These are phyloP conservation scores for Protophormia terraenovae DNA, from an alignment of 2,888 invertebrate genomes.

Conservation along the genomic window DNA sequence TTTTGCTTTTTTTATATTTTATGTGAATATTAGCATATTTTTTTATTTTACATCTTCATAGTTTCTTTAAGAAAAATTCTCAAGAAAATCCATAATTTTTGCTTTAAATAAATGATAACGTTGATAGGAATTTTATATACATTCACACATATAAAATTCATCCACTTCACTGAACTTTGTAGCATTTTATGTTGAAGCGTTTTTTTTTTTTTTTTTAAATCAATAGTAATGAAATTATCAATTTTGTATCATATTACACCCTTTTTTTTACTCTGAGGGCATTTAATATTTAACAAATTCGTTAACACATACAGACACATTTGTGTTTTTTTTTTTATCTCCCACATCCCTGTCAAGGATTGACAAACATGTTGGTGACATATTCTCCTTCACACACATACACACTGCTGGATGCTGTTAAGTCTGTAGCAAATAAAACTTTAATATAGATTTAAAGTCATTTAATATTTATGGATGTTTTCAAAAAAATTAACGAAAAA, in stretches of 20 bases:
- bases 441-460: constrained; percentile 16
- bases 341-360: constrained; percentile 11
- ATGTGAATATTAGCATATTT: too few relatives aligned
- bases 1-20: too few relatives aligned
- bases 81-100: neutral
- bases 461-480: constrained; percentile 18
- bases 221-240: constrained; percentile 45
- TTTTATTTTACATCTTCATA: too few relatives aligned
- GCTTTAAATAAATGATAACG: too few relatives aligned
- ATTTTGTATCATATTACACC: constrained; percentile 50
- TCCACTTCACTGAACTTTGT: neutral
- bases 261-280: constrained; percentile 15
- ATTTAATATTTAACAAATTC: constrained; percentile 27
- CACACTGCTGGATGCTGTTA: constrained; percentile 24
- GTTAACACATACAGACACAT: neutral
- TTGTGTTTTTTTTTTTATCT: neutral
- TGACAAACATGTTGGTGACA: constrained; percentile 27
- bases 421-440: constrained; percentile 27
- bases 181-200: neutral
- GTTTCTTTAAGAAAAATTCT: too few relatives aligned
- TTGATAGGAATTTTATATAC: neutral
- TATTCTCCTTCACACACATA: neutral
- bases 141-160: too few relatives aligned
- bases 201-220: neutral
- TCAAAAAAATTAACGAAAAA: neutral